Evolutionary conservation across 2,888 invertebrate genomes (phyloP), one percentile per base, ranked within the genome.

Genomic region (Pharmacophagus antenor): DNA sequence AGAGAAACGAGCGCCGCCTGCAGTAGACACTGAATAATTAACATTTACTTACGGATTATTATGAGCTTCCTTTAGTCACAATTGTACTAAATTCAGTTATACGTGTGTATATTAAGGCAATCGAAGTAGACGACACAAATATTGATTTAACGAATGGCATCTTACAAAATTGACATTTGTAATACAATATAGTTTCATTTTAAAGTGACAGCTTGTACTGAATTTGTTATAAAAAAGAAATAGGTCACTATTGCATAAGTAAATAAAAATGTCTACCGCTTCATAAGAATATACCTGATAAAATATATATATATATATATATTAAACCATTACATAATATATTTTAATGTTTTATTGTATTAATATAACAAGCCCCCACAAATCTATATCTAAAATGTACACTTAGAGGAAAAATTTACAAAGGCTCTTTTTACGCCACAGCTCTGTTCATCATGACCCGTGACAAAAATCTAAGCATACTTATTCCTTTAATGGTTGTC

Each of bases 21-120:
- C 75, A 72, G 69, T 74, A 69, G 65, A 67, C 69, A 62, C 70
- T 77, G 84, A 76, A 86, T 85, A 76, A 82, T 80, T 84, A 84
- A 87, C 83, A 79, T 85, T 73, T 74, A 71, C 77, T 77, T 68
- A 78, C 73, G 61, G 73, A 78, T 76, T 77, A 79, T 77, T 78
- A 67, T 73, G 64, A 67, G 68, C 70, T 70, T 72, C 69, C 74
- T 71, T 76, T 79, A 76, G 77, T 74, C 76, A 74, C 73, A 70
- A 56, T 58, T 62, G 66, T 67, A 62, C 63, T 59, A 62, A 51
- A 51, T 18, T 50, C 25, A 44, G n/a, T 47, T 53, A 56, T 18
- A 46, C 51, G 44, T 42, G 41, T 4, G 12, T 27, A 17, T 60
- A 54, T 58, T 31, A 47, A 10, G 37, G 58, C 62, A 64, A 65